These are phyloP conservation scores for Acleris emargana DNA, from an alignment of 2,888 invertebrate species.

Conservation along the genomic window DNA sequence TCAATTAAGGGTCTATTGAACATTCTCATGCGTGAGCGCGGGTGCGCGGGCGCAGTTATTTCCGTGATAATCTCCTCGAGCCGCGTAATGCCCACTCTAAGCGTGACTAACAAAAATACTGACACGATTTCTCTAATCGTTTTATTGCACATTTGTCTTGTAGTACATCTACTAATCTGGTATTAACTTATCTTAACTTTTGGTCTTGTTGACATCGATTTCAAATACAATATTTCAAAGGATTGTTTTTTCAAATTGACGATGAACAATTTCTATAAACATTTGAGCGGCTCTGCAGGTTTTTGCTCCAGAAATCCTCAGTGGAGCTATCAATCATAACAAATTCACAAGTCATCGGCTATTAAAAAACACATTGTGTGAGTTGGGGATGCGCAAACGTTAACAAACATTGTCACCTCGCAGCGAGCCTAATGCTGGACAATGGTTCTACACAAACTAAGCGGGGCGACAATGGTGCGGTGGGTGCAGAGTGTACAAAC, in stretches of 20 bases:
- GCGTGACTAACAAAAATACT: conserved; percentile 58
- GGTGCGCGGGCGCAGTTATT: conserved; percentile 63
- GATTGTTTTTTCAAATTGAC: conserved; percentile 15
- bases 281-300: conserved; percentile 51
- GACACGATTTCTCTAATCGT: conserved; percentile 61
- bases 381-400: conserved; percentile 71
- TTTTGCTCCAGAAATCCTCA: conserved; percentile 53
- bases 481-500: conserved; percentile 79
- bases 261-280: conserved; percentile 45
- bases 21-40: conserved; percentile 59
- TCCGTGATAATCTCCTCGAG: conserved; percentile 72
- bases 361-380: conserved; percentile 77
- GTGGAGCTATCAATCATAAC: conserved; percentile 76
- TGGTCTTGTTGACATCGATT: conserved; percentile 31
- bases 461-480: conserved; percentile 66
- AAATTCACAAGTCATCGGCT: conserved; percentile 83
- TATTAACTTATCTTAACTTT: conserved; percentile 21
- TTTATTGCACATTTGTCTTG: conserved; percentile 51
- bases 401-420: conserved; percentile 81
- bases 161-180: conserved; percentile 15
- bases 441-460: conserved; percentile 72
- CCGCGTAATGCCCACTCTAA: conserved; percentile 51
- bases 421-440: conserved; percentile 71
- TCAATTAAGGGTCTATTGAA: conserved; percentile 80
- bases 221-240: conserved; percentile 15